A percentile compares a stretch with the other conserved stretches of the same genome.
Evolutionary conservation across 2,797 vertebrate species (phyloP).

Genomic region (Pyrrhura leucotis): DNA sequence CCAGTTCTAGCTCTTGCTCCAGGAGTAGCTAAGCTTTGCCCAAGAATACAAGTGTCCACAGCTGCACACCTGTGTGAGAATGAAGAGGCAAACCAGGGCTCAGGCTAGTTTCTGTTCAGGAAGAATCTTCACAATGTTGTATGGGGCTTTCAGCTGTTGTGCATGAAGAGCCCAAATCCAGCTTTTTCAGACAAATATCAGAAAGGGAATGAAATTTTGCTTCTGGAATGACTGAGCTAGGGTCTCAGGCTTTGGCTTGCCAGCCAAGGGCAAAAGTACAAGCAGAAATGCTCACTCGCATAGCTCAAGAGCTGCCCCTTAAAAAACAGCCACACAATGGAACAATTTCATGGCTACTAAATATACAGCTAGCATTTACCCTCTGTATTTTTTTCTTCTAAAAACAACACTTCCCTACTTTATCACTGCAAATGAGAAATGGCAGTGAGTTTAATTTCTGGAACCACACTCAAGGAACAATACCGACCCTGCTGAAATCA

Average conservation of each 20-base stretch:
- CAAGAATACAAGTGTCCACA: background rate
- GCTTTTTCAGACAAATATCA: background rate
- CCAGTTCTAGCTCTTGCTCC: background rate
- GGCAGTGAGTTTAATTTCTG: constrained; percentile 13
- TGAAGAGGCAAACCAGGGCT: background rate
- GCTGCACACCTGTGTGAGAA: background rate
- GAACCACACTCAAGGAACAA: background rate
- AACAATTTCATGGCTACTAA: constrained; percentile 26
- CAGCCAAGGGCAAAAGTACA: background rate
- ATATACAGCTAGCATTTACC: background rate
- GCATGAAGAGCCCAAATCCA: background rate
- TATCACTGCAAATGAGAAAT: constrained; percentile 21
- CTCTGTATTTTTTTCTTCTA: background rate
- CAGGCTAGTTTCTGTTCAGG: background rate
- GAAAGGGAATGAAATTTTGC: background rate
- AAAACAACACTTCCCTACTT: background rate
- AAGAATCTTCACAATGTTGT: background rate
- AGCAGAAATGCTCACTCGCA: background rate
- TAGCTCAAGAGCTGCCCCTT: constrained; percentile 24
- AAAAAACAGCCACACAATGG: constrained; percentile 6
- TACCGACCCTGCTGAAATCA: background rate
- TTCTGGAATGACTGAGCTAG: background rate
- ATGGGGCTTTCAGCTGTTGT: background rate
- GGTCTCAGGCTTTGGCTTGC: constrained; percentile 1
- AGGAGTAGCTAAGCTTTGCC: background rate